Conservation (phyloP, 2,113 vertebrate species). For the Seriola aureovittata region DNA sequence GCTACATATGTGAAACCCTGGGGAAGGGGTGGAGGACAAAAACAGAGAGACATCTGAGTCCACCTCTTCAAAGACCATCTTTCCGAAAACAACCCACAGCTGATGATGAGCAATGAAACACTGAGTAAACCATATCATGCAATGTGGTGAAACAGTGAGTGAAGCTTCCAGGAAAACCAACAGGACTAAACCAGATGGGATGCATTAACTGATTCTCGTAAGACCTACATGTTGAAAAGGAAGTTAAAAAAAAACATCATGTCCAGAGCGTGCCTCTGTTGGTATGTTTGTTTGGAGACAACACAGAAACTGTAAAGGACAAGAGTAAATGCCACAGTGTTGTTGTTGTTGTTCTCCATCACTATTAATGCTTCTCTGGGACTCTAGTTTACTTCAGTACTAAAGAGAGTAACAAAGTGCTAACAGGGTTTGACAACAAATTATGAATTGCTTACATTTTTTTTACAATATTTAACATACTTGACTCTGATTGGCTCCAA, state of each 20-base stretch:
- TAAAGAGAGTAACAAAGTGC: not conserved
- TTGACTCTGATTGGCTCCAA: not conserved
- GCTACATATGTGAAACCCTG: conserved; percentile 99
- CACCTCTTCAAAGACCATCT: conserved; percentile 64
- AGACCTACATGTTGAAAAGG: conserved; percentile 48
- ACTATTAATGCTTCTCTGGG: not conserved
- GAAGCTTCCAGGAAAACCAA: conserved; percentile 76
- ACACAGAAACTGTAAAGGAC: conserved; percentile 1
- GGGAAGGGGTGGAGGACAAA: conserved; percentile 24
- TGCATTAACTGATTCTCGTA: conserved; percentile 76
- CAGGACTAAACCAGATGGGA: conserved; percentile 74
- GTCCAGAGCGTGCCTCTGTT: conserved; percentile 29
- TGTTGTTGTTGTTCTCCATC: not conserved
- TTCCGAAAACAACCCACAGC: conserved; percentile 73
- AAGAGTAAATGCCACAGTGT: not conserved
- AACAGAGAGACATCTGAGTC: conserved; percentile 48
- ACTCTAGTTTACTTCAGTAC: not conserved
- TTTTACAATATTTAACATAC: not conserved
- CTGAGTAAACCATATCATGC: conserved; percentile 71
- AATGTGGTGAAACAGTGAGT: conserved; percentile 72
- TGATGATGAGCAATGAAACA: conserved; percentile 75
- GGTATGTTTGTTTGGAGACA: conserved; percentile 27
- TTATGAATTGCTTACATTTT: no score
- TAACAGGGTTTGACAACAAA: no score
- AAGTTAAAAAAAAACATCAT: conserved; percentile 25